Percentiles rank a stretch among this genome's conserved stretches.
Evolutionary conservation across 2,797 vertebrate genomes (phyloP).

Genomic region (Anomalospiza imberbis): DNA sequence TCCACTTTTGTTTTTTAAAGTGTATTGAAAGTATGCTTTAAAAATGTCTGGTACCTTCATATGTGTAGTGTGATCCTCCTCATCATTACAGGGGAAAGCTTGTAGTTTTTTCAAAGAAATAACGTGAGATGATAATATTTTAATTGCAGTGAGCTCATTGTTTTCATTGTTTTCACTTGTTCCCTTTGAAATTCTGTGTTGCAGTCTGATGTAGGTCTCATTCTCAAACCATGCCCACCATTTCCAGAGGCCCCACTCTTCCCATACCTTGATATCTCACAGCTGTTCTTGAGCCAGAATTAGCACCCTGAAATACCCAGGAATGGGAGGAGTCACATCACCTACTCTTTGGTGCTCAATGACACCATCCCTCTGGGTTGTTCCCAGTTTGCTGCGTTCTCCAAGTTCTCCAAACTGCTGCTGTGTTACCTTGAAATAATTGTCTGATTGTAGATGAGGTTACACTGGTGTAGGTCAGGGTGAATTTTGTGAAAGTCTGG

Average conservation of each 20-base stretch:
- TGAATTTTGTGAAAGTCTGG: not conserved
- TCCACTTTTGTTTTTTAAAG: not conserved
- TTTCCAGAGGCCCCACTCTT: not conserved
- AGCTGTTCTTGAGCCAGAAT: not conserved
- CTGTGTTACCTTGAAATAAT: not conserved
- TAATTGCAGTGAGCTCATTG: not conserved
- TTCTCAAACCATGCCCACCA: not conserved
- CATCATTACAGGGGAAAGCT: not conserved
- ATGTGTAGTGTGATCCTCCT: not conserved
- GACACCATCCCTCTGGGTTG: not conserved
- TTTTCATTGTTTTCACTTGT: not conserved
- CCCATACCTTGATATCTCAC: not conserved
- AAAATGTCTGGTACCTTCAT: not conserved
- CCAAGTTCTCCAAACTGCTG: not conserved
- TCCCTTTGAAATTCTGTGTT: not conserved
- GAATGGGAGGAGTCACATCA: not conserved
- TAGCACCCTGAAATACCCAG: not conserved
- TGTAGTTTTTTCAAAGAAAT: not conserved
- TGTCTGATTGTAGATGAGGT: not conserved
- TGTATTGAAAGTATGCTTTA: not conserved
- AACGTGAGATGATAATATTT: not conserved
- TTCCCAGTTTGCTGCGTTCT: not conserved
- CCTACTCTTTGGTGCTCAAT: not conserved
- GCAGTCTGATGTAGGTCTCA: not conserved
- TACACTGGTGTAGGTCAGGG: not conserved